A percentile compares a stretch with the other conserved stretches of the same genome.
These are phyloP conservation scores for Microctonus brassicae DNA, from an alignment of 2,888 invertebrate genomes.

Conservation along the genomic window DNA sequence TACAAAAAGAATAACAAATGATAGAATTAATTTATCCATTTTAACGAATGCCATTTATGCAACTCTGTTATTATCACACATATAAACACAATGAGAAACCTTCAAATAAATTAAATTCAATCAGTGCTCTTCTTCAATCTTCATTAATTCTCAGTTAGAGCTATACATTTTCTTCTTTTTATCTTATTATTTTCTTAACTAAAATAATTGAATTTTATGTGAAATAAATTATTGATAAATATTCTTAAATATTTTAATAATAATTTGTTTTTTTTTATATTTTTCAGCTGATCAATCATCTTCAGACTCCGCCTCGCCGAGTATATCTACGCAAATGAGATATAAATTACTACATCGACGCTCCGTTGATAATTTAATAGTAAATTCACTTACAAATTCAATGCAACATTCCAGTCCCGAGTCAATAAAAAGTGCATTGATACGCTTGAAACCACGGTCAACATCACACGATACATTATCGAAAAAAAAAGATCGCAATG, in stretches of 20 bases:
- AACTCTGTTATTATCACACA: background rate
- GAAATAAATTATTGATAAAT: slow-evolving; percentile 23
- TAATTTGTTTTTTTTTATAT: slow-evolving; percentile 24
- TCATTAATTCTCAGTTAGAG: background rate
- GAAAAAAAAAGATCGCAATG: slow-evolving; percentile 56
- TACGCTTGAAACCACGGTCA: slow-evolving; percentile 62
- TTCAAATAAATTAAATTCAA: slow-evolving; percentile 1
- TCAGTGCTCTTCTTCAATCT: background rate
- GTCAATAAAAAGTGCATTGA: slow-evolving; percentile 65
- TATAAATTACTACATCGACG: slow-evolving; percentile 62
- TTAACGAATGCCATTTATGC: background rate
- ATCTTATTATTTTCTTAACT: background rate
- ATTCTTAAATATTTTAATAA: too few species aligned
- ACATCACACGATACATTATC: slow-evolving; percentile 64
- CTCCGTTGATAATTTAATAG: slow-evolving; percentile 66
- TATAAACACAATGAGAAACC: slow-evolving; percentile 1
- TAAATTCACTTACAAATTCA: slow-evolving; percentile 61
- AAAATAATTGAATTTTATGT: background rate
- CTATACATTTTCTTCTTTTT: background rate
- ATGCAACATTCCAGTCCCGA: slow-evolving; percentile 66
- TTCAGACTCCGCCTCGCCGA: slow-evolving; percentile 63
- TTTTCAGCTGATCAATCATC: slow-evolving; percentile 62
- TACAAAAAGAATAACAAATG: background rate
- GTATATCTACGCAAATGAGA: slow-evolving; percentile 55
- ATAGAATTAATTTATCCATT: slow-evolving; percentile 12